Evolutionary conservation across 2,797 vertebrate genomes (phyloP).

Genomic region (Gorsachius magnificus): DNA sequence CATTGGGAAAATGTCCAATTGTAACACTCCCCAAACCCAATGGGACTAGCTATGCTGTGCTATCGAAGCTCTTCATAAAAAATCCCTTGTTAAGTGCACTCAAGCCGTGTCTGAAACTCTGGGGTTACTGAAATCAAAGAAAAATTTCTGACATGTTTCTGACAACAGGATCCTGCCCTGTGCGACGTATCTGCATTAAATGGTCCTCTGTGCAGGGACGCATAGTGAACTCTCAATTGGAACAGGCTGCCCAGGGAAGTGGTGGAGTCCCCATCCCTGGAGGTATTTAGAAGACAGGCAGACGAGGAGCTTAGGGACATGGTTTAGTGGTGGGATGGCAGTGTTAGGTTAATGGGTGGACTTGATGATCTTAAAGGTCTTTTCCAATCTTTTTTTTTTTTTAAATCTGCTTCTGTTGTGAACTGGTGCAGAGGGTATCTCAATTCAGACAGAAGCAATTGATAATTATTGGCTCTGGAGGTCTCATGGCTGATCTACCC

Average conservation of each 20-base stretch:
- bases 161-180: not conserved
- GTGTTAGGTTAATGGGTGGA: too few relatives aligned
- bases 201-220: accelerated
- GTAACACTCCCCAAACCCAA: not conserved
- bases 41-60: not conserved
- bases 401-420: not conserved
- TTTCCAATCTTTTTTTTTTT: too few relatives aligned
- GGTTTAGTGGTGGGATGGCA: too few relatives aligned
- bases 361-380: too few relatives aligned
- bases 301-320: too few relatives aligned
- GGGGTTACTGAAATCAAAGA: not conserved
- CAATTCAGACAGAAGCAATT: not conserved
- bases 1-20: not conserved
- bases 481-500: not conserved
- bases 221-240: not conserved
- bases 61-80: not conserved
- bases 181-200: not conserved
- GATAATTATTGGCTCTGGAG: not conserved
- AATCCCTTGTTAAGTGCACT: not conserved
- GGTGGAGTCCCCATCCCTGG: too few relatives aligned
- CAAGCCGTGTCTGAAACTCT: not conserved
- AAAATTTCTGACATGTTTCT: not conserved
- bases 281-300: too few relatives aligned
- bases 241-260: too few relatives aligned
- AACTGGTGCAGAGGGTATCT: not conserved